A percentile compares a stretch with the other conserved stretches of the same genome.
Conservation (phyloP, 2,113 vertebrate genomes). For the Oreochromis tanganicae region DNA sequence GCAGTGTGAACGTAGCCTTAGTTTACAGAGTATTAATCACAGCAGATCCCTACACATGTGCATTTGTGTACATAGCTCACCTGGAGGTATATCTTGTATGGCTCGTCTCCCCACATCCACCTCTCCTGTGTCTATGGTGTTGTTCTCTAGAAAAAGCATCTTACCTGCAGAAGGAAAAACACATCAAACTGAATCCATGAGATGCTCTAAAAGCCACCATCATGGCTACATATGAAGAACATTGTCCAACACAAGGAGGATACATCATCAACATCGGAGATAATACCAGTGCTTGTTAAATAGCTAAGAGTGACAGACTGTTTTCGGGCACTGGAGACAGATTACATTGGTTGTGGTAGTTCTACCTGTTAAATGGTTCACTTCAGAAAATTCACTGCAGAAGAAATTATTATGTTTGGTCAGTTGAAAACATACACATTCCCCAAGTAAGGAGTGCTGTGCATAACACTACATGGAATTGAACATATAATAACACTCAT, state of each 20-base stretch:
- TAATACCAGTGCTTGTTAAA: neutral
- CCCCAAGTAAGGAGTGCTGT: neutral
- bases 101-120: conserved; percentile 91
- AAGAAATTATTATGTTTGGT: neutral
- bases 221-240: neutral
- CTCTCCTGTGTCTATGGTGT: conserved; percentile 96
- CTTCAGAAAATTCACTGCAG: neutral
- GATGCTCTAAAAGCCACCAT: neutral
- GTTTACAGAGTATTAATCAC: neutral
- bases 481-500: neutral
- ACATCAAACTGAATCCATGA: neutral
- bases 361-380: neutral
- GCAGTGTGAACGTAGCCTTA: too few species aligned
- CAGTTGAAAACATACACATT: neutral
- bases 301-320: neutral
- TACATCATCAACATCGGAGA: neutral
- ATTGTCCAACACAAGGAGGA: too few species aligned
- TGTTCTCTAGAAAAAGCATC: conserved; percentile 92
- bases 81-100: conserved; percentile 89
- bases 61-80: conserved; percentile 1
- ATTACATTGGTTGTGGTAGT: neutral
- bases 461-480: neutral
- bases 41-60: neutral
- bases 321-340: neutral
- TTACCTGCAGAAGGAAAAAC: conserved; percentile 74